Evolutionary conservation across 2,113 vertebrate species (phyloP).

Genomic region (Sakesphorus luctuosus): DNA sequence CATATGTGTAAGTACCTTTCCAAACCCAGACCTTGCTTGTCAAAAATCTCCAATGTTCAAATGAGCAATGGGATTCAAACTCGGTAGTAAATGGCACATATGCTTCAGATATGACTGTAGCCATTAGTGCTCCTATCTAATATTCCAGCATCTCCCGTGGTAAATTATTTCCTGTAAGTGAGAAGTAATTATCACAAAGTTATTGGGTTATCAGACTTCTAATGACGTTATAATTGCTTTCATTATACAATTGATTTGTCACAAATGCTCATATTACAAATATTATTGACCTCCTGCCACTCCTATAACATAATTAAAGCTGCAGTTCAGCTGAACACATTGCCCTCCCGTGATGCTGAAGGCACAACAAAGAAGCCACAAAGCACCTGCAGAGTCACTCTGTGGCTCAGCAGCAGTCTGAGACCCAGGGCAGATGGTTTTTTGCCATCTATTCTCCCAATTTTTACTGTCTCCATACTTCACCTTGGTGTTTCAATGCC

Average conservation of each 20-base stretch:
- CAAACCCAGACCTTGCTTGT: neutral
- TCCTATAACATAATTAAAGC: neutral
- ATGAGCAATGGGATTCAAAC: neutral
- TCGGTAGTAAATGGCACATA: neutral
- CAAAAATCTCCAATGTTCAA: neutral
- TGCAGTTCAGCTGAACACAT: neutral
- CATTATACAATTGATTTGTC: slow-evolving; percentile 45
- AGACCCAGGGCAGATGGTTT: neutral
- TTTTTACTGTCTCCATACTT: neutral
- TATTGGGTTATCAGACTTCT: slow-evolving; percentile 43
- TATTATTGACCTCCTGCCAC: slow-evolving; percentile 23
- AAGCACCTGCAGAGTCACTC: neutral
- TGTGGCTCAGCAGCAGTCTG: neutral
- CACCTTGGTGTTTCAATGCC: neutral
- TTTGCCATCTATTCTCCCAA: neutral
- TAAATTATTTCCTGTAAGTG: slow-evolving; percentile 24
- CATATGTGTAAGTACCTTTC: neutral
- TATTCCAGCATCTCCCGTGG: neutral
- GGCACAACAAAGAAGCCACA: neutral
- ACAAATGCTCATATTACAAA: slow-evolving; percentile 13
- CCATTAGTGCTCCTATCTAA: neutral
- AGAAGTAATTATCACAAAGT: slow-evolving; percentile 40
- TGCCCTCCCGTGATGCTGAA: neutral
- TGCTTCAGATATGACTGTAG: neutral
- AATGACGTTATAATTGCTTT: slow-evolving; percentile 21